Percentiles rank a stretch among this genome's conserved stretches.
phyloP scores from a whole-genome alignment of 2,797 vertebrate genomes.

The Lindbergichthys nudifrons region DNA sequence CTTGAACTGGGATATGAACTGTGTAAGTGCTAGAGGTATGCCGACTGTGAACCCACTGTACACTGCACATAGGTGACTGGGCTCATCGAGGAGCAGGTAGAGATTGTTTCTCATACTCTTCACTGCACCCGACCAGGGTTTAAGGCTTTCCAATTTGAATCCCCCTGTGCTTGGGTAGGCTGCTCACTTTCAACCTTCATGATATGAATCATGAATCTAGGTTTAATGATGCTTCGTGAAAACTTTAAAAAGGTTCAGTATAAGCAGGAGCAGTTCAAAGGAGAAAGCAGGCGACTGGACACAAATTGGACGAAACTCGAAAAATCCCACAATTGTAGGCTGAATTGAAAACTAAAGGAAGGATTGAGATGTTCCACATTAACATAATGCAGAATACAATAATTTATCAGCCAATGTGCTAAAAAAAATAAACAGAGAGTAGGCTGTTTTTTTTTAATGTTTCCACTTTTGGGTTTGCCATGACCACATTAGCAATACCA shows the following conservation, averaged over 20 bases:
- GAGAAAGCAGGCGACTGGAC: constrained; percentile 40
- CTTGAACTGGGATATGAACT: not conserved
- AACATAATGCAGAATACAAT: too few relatives aligned
- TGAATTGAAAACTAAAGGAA: constrained; percentile 28
- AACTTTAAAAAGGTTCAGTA: constrained; percentile 25
- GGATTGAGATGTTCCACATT: constrained; percentile 10
- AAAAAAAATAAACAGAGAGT: too few relatives aligned
- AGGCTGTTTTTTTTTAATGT: too few relatives aligned
- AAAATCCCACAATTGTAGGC: constrained; percentile 23
- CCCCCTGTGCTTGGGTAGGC: constrained; percentile 41
- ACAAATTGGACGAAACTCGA: not conserved
- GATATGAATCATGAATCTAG: constrained; percentile 44
- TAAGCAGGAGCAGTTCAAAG: constrained; percentile 31
- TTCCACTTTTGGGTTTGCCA: too few relatives aligned
- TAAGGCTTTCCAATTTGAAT: constrained; percentile 56
- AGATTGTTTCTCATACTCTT: constrained; percentile 33
- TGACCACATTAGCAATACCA: too few relatives aligned
- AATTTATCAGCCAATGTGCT: too few relatives aligned
- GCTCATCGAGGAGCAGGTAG: constrained; percentile 13
- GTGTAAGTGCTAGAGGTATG: not conserved
- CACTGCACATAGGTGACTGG: constrained; percentile 3
- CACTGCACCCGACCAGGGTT: constrained; percentile 40
- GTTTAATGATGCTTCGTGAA: constrained; percentile 50
- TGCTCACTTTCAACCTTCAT: constrained; percentile 30
- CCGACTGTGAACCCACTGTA: not conserved